phyloP scores from a whole-genome alignment of 1,140 invertebrate genomes.

The Ceratitis capitata region DNA sequence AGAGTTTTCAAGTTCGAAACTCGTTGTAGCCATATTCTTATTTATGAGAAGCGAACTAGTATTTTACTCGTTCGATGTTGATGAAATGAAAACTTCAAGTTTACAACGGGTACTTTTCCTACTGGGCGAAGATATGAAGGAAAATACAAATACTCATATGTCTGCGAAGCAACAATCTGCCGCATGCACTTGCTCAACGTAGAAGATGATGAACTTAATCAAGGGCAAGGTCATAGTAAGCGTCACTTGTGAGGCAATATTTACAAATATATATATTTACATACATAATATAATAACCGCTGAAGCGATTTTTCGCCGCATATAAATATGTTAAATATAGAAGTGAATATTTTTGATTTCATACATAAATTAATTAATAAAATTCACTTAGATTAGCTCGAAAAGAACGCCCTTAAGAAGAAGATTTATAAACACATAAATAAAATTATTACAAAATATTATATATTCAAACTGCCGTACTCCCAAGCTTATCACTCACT shows the following conservation, averaged over 20 bases:
- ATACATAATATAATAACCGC: no score
- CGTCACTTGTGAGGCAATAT: neutral
- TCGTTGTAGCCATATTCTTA: no score
- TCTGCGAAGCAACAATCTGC: neutral
- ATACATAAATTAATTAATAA: neutral
- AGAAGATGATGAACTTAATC: neutral
- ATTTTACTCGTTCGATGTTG: no score
- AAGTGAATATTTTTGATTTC: no score
- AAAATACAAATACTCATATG: neutral
- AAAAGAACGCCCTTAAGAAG: neutral
- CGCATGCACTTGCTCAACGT: neutral
- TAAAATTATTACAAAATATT: neutral
- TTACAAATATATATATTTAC: neutral
- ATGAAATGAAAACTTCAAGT: no score
- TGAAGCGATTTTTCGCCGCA: no score
- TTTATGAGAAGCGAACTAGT: no score
- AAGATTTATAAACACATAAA: neutral
- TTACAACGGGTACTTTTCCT: no score
- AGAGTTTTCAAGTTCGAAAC: no score
- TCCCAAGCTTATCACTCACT: neutral
- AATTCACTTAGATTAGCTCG: neutral
- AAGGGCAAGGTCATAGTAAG: neutral
- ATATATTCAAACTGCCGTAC: neutral
- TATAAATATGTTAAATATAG: neutral
- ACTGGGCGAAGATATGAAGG: no score